Conservation (phyloP, 2,888 invertebrate genomes). For the Geophilus truncorum region DNA sequence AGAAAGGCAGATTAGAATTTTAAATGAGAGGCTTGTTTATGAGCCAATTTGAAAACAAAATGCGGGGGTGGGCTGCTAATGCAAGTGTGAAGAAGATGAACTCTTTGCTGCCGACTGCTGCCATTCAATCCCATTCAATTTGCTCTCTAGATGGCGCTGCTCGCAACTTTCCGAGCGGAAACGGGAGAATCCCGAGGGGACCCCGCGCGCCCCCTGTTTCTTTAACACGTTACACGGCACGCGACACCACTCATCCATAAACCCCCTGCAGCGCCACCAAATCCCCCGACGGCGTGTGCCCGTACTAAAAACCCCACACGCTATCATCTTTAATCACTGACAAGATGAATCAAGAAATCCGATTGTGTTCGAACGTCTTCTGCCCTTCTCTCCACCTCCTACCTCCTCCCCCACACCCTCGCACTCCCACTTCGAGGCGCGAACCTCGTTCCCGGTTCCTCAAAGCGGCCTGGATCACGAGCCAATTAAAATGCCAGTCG, state of each 20-base stretch:
- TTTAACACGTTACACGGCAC: not conserved
- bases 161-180: not conserved
- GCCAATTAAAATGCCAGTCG: slow-evolving; percentile 27
- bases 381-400: too few relatives aligned
- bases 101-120: slow-evolving; percentile 9
- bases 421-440: too few relatives aligned
- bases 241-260: not conserved
- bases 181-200: not conserved
- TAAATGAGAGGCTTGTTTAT: slow-evolving; percentile 31
- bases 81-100: slow-evolving; percentile 33
- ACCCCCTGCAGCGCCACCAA: not conserved
- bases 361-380: not conserved
- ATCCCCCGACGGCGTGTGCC: not conserved
- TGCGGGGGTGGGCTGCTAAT: slow-evolving; percentile 30
- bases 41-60: slow-evolving; percentile 34
- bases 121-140: slow-evolving; percentile 32
- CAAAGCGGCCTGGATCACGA: not conserved
- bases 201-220: not conserved
- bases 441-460: not conserved
- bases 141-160: slow-evolving; percentile 16
- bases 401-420: too few relatives aligned
- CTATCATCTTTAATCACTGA: not conserved
- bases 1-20: slow-evolving; percentile 29
- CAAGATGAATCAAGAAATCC: not conserved
- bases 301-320: not conserved